A percentile compares a stretch with the other conserved stretches of the same genome.
phyloP scores from a whole-genome alignment of 2,113 vertebrate species.

The Chaenogobius annularis region DNA sequence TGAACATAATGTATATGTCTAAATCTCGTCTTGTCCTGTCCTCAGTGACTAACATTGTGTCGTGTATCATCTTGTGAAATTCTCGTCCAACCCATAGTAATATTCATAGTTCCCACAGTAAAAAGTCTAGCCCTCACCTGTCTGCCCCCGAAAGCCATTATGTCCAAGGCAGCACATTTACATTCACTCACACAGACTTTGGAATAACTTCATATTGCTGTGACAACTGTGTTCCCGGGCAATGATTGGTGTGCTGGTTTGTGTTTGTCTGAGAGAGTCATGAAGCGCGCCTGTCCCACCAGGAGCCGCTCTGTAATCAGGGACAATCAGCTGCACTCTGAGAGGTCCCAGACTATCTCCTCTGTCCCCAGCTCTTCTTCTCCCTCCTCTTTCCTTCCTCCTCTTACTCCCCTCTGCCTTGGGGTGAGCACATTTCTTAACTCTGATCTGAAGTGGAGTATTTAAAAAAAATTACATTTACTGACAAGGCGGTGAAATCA shows the following conservation, averaged over 20 bases:
- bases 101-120: background rate
- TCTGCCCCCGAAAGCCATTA: conserved; percentile 7
- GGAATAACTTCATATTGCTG: background rate
- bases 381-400: conserved; percentile 16
- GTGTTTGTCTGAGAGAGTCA: conserved; percentile 6
- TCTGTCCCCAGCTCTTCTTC: background rate
- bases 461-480: conserved; percentile 14
- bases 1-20: too few species aligned
- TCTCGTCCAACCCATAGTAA: background rate
- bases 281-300: conserved; percentile 21
- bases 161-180: background rate
- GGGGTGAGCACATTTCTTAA: conserved; percentile 17
- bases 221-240: conserved; percentile 18
- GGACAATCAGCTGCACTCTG: conserved; percentile 51
- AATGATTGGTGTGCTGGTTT: conserved; percentile 18
- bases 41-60: background rate
- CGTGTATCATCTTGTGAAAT: background rate
- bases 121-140: background rate
- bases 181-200: background rate
- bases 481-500: background rate
- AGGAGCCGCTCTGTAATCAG: conserved; percentile 56
- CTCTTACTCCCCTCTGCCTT: conserved; percentile 18
- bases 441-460: conserved; percentile 19
- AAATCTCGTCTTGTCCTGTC: background rate
- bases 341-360: conserved; percentile 32